These are phyloP conservation scores for Otus scops DNA, from an alignment of 2,797 vertebrate genomes.

Conservation along the genomic window DNA sequence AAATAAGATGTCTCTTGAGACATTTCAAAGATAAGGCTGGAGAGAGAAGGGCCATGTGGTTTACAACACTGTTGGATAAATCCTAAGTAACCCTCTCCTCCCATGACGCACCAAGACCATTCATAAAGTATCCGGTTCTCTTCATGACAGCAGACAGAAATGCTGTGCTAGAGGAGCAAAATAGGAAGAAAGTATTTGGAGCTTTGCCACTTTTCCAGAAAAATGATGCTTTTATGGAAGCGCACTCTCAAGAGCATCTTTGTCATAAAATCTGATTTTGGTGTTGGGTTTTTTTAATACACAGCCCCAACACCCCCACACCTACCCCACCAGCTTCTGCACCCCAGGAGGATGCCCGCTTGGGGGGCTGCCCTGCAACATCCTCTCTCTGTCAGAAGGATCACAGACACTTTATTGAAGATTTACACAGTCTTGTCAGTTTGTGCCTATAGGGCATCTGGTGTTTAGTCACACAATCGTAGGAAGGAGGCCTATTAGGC, in stretches of 20 bases:
- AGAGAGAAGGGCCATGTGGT: slow-evolving; percentile 33
- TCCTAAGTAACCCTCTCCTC: background rate
- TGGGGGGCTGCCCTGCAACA: background rate
- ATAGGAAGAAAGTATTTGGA: background rate
- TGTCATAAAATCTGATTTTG: background rate
- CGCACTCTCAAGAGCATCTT: background rate
- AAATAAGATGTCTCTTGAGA: slow-evolving; percentile 48
- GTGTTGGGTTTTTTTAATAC: background rate
- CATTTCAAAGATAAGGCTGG: slow-evolving; percentile 49
- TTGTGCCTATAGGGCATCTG: slow-evolving; percentile 50
- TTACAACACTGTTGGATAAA: slow-evolving; percentile 40
- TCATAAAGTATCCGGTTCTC: background rate
- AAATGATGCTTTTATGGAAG: background rate
- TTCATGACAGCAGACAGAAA: background rate
- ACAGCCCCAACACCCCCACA: background rate
- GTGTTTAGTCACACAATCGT: slow-evolving; percentile 33
- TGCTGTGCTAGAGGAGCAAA: background rate
- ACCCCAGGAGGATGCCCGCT: background rate
- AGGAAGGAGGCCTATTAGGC: slow-evolving; percentile 17
- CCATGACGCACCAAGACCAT: background rate
- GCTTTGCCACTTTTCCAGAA: background rate
- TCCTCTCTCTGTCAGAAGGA: background rate
- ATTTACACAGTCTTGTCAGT: slow-evolving; percentile 42
- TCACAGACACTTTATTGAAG: background rate
- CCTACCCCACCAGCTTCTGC: background rate